phyloP scores from a whole-genome alignment of 2,113 vertebrate species.

The Saguinus imperator region DNA sequence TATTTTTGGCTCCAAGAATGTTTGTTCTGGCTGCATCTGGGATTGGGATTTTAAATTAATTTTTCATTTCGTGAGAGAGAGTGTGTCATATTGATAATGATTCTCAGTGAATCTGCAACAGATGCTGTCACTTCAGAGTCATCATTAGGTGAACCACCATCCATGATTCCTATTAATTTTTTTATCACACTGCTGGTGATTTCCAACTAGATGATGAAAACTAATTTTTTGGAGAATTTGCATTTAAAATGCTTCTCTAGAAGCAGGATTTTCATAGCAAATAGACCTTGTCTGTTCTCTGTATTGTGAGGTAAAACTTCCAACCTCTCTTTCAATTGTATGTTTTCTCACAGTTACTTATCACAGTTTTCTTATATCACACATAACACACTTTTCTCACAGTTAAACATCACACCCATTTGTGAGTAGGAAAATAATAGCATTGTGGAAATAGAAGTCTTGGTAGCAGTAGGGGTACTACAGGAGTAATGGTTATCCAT shows the following conservation, averaged over 20 bases:
- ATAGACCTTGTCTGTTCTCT: neutral
- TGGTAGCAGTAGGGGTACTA: no score
- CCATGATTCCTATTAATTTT: constrained; percentile 8
- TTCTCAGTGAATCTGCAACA: constrained; percentile 28
- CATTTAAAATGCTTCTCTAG: constrained; percentile 6
- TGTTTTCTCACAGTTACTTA: neutral
- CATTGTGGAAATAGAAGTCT: neutral
- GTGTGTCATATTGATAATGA: constrained; percentile 19
- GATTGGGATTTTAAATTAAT: constrained; percentile 33
- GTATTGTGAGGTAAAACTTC: neutral
- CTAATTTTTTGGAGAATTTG: constrained; percentile 30
- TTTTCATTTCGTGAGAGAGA: constrained; percentile 58
- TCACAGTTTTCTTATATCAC: neutral
- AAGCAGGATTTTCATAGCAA: neutral
- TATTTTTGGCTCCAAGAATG: constrained; percentile 29
- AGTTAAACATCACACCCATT: neutral
- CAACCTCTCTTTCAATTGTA: neutral
- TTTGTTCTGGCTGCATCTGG: constrained; percentile 57
- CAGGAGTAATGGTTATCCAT: neutral
- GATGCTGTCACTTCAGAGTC: neutral
- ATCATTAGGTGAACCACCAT: neutral
- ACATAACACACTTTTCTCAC: neutral
- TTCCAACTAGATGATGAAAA: constrained; percentile 34
- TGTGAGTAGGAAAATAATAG: neutral
- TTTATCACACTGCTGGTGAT: constrained; percentile 39